phyloP scores from a whole-genome alignment of 2,888 invertebrate species.

The Lithophane leautieri region DNA sequence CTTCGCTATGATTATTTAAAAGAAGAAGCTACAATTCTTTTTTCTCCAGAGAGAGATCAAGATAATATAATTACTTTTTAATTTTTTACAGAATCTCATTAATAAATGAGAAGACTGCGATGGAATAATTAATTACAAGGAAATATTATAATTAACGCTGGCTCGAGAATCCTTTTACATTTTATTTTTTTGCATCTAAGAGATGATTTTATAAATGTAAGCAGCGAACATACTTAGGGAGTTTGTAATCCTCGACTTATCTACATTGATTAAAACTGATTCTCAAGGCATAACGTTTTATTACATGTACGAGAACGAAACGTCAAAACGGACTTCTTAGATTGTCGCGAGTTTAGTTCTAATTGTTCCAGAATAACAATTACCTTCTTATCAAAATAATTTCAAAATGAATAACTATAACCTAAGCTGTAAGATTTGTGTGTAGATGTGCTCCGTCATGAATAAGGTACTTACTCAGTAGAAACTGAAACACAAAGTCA shows the following conservation, averaged over 20 bases:
- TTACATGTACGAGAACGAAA: no score
- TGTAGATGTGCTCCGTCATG: conserved; percentile 11
- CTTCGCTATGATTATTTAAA: neutral
- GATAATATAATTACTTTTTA: neutral
- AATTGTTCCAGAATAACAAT: neutral
- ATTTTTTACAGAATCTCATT: neutral
- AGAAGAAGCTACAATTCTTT: neutral
- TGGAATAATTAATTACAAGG: neutral
- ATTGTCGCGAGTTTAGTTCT: no score
- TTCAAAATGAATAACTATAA: neutral
- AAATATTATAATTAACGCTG: conserved; percentile 2
- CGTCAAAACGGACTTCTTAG: no score
- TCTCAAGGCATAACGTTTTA: no score
- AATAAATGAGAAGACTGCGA: neutral
- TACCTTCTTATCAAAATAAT: neutral
- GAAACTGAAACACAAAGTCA: conserved; percentile 32
- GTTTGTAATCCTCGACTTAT: no score
- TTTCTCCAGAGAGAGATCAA: neutral
- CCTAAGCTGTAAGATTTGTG: neutral
- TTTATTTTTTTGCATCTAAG: neutral
- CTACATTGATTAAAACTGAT: no score
- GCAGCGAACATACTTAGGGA: neutral
- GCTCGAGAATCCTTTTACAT: neutral
- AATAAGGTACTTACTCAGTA: conserved; percentile 14
- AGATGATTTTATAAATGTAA: neutral